These are phyloP conservation scores for Sapajus apella DNA, from an alignment of 2,113 vertebrate genomes.

Conservation along the genomic window DNA sequence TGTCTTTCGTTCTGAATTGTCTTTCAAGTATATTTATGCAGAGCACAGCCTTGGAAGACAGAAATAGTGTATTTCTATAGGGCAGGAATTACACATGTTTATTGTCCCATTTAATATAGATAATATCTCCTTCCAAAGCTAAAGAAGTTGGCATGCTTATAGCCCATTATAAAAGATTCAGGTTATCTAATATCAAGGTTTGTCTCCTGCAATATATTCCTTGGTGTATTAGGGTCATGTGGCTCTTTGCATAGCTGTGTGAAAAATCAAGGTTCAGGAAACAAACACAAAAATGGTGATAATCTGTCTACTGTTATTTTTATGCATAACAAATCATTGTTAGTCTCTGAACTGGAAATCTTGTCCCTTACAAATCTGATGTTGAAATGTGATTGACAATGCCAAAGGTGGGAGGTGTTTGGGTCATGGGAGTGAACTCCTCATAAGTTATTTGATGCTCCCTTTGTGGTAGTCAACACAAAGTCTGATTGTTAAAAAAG, in stretches of 20 bases:
- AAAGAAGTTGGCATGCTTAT: background rate
- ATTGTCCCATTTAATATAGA: background rate
- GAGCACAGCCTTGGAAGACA: background rate
- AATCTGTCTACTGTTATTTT: too few species aligned
- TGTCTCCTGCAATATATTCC: background rate
- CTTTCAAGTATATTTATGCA: background rate
- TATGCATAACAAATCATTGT: background rate
- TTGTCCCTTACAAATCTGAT: background rate
- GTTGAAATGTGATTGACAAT: too few species aligned
- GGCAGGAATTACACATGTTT: background rate
- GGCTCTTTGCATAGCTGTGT: background rate
- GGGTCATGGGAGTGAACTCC: too few species aligned
- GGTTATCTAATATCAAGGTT: background rate
- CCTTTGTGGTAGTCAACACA: too few species aligned
- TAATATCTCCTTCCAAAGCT: background rate
- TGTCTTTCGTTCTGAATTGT: background rate
- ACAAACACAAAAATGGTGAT: background rate
- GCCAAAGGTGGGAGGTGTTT: too few species aligned
- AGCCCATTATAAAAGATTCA: background rate
- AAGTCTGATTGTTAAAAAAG: too few species aligned
- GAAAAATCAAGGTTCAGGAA: background rate
- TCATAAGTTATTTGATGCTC: too few species aligned
- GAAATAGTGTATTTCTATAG: background rate
- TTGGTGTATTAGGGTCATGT: background rate
- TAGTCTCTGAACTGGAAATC: background rate